Conservation (phyloP, 1,140 invertebrate species). For the Nymphalis io region DNA sequence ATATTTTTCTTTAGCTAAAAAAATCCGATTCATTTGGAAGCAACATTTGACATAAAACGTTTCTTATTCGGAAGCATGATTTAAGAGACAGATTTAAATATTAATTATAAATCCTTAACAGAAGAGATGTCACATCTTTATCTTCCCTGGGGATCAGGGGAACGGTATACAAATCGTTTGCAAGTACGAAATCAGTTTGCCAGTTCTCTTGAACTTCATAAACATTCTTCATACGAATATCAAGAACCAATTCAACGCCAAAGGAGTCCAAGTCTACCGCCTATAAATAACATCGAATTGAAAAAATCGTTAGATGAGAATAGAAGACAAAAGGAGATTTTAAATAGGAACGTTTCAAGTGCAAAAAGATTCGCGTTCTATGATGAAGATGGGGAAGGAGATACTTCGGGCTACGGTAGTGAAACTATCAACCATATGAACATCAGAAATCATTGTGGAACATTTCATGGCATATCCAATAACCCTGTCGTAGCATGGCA, state of each 20-base stretch:
- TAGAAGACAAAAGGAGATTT: slow-evolving; percentile 47
- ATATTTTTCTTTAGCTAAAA: slow-evolving; percentile 52
- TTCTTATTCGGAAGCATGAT: neutral
- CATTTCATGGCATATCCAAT: slow-evolving; percentile 47
- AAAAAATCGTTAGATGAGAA: slow-evolving; percentile 54
- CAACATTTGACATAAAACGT: slow-evolving; percentile 55
- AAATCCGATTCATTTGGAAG: slow-evolving; percentile 54
- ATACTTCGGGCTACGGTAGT: slow-evolving; percentile 87
- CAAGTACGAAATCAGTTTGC: slow-evolving; percentile 76
- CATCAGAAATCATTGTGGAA: slow-evolving; percentile 47
- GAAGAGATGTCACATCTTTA: slow-evolving; percentile 77
- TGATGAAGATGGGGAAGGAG: slow-evolving; percentile 83
- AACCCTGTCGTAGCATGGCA: slow-evolving; percentile 64
- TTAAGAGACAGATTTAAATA: neutral
- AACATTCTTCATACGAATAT: slow-evolving; percentile 72
- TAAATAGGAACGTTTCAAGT: slow-evolving; percentile 68
- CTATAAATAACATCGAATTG: slow-evolving; percentile 79
- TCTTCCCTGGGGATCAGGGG: slow-evolving; percentile 70
- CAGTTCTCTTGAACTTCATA: slow-evolving; percentile 74
- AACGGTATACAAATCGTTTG: slow-evolving; percentile 68
- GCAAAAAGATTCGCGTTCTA: slow-evolving; percentile 75
- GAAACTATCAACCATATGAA: slow-evolving; percentile 82
- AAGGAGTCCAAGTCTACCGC: slow-evolving; percentile 83
- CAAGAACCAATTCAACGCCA: slow-evolving; percentile 71
- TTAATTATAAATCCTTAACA: slow-evolving; percentile 36